Evolutionary conservation across 2,797 vertebrate species (phyloP).

Genomic region (Pampus argenteus): DNA sequence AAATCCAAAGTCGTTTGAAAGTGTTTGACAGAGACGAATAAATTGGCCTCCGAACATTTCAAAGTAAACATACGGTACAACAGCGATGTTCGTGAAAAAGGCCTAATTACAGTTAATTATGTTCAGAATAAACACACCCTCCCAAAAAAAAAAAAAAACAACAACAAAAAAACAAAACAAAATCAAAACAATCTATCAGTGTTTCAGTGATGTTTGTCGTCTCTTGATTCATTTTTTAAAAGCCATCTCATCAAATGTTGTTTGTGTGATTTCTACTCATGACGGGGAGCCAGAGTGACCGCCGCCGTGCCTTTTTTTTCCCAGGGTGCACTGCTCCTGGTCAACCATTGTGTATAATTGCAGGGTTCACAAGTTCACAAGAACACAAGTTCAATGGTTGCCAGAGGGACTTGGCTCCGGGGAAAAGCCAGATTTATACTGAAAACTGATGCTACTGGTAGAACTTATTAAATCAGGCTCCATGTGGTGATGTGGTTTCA

Average conservation of each 20-base stretch:
- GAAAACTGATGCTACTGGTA: conserved; percentile 38
- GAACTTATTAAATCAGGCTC: conserved; percentile 65
- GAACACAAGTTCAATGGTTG: conserved; percentile 52
- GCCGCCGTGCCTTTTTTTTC: conserved; percentile 14
- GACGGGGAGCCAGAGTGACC: conserved; percentile 32
- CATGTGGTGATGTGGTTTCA: conserved; percentile 49
- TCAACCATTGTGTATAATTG: conserved; percentile 37
- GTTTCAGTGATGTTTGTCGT: background rate
- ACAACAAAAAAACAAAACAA: no score
- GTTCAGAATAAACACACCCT: no score
- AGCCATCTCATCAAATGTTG: conserved; percentile 7
- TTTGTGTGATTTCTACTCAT: conserved; percentile 41
- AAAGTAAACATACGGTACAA: background rate
- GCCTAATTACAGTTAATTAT: background rate
- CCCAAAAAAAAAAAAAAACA: no score
- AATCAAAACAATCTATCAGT: no score
- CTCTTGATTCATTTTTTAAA: conserved; percentile 16
- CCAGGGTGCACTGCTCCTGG: conserved; percentile 19
- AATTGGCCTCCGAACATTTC: background rate
- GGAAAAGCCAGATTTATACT: conserved; percentile 44
- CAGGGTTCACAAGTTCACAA: conserved; percentile 72
- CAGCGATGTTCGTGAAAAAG: background rate
- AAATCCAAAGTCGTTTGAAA: background rate
- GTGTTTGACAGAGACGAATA: background rate
- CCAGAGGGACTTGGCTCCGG: conserved; percentile 49